These are phyloP conservation scores for Epinotia nisella DNA, from an alignment of 2,888 invertebrate species.

Conservation along the genomic window DNA sequence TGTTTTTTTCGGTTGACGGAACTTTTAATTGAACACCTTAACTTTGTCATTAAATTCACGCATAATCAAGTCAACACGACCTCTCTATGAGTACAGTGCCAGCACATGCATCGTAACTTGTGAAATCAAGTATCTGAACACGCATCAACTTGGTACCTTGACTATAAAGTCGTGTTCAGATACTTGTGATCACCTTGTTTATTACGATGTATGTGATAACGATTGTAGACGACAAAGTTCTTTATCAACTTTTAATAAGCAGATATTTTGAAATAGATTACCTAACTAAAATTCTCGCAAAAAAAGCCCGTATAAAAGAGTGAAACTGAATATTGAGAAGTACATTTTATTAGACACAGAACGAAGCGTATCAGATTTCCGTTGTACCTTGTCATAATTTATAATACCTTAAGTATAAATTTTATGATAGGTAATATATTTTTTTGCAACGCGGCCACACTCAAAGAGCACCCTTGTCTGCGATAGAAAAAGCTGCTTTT, in stretches of 20 bases:
- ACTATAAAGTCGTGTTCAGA: too few relatives aligned
- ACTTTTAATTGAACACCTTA: neutral
- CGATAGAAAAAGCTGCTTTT: conserved; percentile 51
- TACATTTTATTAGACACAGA: neutral
- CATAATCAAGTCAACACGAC: neutral
- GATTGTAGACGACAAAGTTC: too few relatives aligned
- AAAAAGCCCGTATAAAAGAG: neutral
- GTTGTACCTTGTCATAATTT: conserved; percentile 21
- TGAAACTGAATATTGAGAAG: neutral
- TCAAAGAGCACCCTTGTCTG: conserved; percentile 64
- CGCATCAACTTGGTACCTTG: too few relatives aligned
- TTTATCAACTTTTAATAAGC: too few relatives aligned
- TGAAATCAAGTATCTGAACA: too few relatives aligned
- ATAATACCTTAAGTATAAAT: conserved; percentile 59
- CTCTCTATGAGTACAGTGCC: too few relatives aligned
- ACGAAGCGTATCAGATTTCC: conserved; percentile 15
- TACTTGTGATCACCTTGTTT: too few relatives aligned
- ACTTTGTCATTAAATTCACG: neutral
- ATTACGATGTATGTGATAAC: too few relatives aligned
- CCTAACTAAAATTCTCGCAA: neutral
- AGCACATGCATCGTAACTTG: too few relatives aligned
- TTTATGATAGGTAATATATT: conserved; percentile 57
- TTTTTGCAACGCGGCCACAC: conserved; percentile 58
- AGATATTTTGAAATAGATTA: too few relatives aligned
- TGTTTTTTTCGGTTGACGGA: neutral